These are phyloP conservation scores for Tanypteryx hageni DNA, from an alignment of 2,888 invertebrate species.

Conservation along the genomic window DNA sequence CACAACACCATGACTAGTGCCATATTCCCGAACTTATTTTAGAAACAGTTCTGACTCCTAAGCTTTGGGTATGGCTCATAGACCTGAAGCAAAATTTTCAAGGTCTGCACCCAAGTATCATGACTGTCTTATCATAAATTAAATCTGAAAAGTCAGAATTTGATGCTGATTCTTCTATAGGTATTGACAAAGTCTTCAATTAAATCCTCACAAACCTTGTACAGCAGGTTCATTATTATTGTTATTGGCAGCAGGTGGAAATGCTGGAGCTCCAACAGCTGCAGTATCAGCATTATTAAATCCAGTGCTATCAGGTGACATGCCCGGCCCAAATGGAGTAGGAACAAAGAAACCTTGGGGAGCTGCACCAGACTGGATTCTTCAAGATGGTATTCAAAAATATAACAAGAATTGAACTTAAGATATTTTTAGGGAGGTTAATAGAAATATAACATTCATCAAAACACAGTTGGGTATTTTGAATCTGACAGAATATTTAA, in stretches of 20 bases:
- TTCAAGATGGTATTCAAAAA: neutral
- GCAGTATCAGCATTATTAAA: conserved; percentile 40
- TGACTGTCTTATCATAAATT: no score
- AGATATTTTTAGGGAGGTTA: neutral
- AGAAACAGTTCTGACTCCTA: no score
- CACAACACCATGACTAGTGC: no score
- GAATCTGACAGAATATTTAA: neutral
- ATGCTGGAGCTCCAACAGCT: conserved; percentile 2
- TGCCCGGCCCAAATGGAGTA: conserved; percentile 66
- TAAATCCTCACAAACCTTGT: neutral
- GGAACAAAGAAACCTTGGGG: conserved; percentile 63
- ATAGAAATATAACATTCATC: neutral
- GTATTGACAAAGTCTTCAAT: neutral
- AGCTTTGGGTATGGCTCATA: no score
- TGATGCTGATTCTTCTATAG: no score
- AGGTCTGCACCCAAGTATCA: no score
- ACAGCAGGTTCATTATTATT: conserved; percentile 49
- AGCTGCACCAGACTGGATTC: conserved; percentile 49
- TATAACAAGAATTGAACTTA: neutral
- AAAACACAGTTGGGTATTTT: no score
- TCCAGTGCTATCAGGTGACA: conserved; percentile 62
- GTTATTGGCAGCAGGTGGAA: conserved; percentile 50
- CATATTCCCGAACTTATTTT: no score
- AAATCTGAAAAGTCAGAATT: no score
- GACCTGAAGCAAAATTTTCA: no score